Evolutionary conservation across 2,888 invertebrate species (phyloP).

Genomic region (Nephrotoma guestfalica): DNA sequence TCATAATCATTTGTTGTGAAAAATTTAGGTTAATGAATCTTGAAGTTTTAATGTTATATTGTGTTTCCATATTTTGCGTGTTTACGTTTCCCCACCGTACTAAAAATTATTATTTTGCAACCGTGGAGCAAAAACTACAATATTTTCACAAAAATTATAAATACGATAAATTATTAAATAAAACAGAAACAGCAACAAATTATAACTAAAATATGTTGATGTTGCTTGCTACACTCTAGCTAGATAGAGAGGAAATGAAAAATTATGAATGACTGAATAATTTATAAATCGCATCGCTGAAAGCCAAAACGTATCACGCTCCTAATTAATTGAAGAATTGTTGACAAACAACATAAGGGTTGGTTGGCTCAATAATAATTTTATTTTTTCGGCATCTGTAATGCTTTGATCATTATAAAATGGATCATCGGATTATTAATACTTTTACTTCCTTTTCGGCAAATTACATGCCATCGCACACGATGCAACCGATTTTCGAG

Average conservation of each 20-base stretch:
- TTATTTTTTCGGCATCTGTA: too few relatives aligned
- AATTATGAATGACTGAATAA: not conserved
- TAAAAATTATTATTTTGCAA: not conserved
- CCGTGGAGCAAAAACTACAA: not conserved
- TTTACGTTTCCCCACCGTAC: not conserved
- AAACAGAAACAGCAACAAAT: not conserved
- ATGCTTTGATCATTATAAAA: too few relatives aligned
- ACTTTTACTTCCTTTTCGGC: too few relatives aligned
- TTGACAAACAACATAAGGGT: not conserved
- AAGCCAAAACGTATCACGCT: not conserved
- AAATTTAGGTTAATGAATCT: not conserved
- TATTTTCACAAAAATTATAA: not conserved
- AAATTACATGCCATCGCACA: too few relatives aligned
- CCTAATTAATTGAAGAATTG: not conserved
- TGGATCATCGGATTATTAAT: too few relatives aligned
- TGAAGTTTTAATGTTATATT: not conserved
- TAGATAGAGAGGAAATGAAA: not conserved
- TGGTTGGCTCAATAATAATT: too few relatives aligned
- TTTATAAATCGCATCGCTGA: not conserved
- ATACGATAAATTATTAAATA: not conserved
- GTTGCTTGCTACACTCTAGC: not conserved
- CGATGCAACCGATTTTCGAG: too few relatives aligned
- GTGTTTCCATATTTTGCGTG: not conserved
- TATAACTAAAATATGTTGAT: not conserved
- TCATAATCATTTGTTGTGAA: not conserved